Percentiles rank a stretch among this genome's conserved stretches.
Conservation (phyloP, 2,797 vertebrate genomes). For the Bradypus variegatus region DNA sequence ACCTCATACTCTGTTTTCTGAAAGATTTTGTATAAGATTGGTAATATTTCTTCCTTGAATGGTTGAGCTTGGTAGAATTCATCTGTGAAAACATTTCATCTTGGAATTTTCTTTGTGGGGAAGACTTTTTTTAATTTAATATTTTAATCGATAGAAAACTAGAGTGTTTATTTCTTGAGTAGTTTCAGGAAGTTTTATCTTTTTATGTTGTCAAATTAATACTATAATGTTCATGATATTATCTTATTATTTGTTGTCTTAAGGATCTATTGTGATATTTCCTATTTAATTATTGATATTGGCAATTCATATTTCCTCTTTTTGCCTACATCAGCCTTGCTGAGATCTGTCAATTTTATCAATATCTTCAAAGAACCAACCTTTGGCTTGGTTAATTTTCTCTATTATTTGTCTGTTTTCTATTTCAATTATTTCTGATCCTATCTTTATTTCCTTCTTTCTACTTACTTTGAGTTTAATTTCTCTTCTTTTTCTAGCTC, state of each 20-base stretch:
- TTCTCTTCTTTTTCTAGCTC: background rate
- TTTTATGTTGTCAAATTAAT: background rate
- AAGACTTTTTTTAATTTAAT: background rate
- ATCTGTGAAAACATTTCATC: background rate
- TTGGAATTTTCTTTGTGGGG: background rate
- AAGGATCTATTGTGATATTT: background rate
- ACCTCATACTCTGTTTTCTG: background rate
- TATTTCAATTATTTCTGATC: background rate
- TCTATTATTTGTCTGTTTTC: background rate
- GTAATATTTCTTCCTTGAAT: background rate
- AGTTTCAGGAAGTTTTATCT: background rate
- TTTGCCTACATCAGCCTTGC: background rate
- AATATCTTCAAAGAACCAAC: background rate
- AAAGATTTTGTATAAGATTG: background rate
- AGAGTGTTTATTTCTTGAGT: background rate
- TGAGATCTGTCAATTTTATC: background rate
- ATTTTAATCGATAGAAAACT: too few species aligned
- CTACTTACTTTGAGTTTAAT: background rate
- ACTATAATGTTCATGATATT: background rate
- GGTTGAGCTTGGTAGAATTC: background rate
- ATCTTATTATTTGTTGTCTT: background rate
- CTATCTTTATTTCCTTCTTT: background rate
- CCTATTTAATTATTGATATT: background rate
- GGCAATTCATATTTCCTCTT: background rate
- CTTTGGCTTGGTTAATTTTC: background rate